Evolutionary conservation across 2,113 vertebrate species (phyloP).

Genomic region (Phycodurus eques): DNA sequence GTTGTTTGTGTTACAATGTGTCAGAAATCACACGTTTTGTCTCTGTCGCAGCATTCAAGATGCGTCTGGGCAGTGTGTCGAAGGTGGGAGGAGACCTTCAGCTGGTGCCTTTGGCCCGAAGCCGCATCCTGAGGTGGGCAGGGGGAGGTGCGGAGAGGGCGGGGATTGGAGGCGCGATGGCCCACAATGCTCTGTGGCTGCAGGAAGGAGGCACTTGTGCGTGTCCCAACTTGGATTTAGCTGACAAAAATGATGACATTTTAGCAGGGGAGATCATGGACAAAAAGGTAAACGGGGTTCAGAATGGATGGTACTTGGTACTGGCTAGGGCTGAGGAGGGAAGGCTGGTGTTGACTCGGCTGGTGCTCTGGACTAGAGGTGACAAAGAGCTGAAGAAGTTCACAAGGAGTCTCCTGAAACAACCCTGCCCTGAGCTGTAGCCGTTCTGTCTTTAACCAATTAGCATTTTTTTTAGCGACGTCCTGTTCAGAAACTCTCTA

Average conservation of each 20-base stretch:
- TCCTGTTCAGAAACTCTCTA: neutral
- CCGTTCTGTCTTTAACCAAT: neutral
- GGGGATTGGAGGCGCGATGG: constrained; percentile 59
- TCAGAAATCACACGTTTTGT: constrained; percentile 24
- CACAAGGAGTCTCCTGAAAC: constrained; percentile 67
- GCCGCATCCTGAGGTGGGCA: constrained; percentile 69
- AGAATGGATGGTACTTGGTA: constrained; percentile 55
- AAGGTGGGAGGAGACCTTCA: constrained; percentile 65
- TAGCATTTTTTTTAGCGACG: neutral
- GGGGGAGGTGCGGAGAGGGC: constrained; percentile 58
- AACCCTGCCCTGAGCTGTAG: constrained; percentile 58
- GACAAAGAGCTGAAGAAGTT: constrained; percentile 77
- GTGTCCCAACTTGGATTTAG: constrained; percentile 69
- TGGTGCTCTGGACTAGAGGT: constrained; percentile 68
- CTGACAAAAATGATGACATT: constrained; percentile 6
- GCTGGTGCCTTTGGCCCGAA: constrained; percentile 65
- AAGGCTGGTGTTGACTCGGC: constrained; percentile 65
- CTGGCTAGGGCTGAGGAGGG: constrained; percentile 65
- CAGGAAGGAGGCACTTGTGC: constrained; percentile 59
- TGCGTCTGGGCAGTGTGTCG: constrained; percentile 67
- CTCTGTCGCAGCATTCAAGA: constrained; percentile 69
- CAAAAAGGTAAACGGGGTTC: constrained; percentile 11
- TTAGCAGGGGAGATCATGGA: constrained; percentile 16
- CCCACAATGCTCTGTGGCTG: constrained; percentile 72
- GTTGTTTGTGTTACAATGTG: constrained; percentile 26